Base-by-base conservation (phyloP, 2,797 vertebrate genomes). In the Phoxinus dragarum region DNA sequence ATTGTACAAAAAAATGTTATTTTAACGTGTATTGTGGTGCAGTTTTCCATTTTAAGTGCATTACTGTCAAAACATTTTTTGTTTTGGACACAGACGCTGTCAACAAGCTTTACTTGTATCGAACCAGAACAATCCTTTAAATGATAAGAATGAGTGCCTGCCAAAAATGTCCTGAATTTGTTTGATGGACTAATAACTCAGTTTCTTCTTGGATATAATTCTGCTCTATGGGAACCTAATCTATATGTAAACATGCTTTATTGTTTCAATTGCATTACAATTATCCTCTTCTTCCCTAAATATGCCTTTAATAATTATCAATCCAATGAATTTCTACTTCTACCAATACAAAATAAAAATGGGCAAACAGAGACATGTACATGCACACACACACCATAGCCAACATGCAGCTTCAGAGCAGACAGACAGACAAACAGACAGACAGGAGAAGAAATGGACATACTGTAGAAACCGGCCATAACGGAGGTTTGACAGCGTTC, bases 401-500 rank as follows among this genome's bases (percentile, higher is more conserved):
- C 82, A 88, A 68, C 90, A 89, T 91, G 90, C 91, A 87, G 67
- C 90, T 82, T 87, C 86, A 71, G 68, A 88, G 84, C 84, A 78
- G 93, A 95, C 88, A 96, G 90, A 93, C 52, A 95, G 81, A 69
- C 88, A 72, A 23, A 86, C 59, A 23, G 54, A 47, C 47, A 84
- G 27, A 89, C 85, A 85, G 81, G 90, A 91, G 96, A 96, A 97
- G 96, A 97, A 97, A 95, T 97, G 96, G 96, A 99, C 98, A 98
- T 99, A 99, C 98, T 97, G 98, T 98, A 99, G 96, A 99, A 99
- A 98, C 98, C 97, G 97, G 97, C 98, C 98, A 99, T 99, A 97
- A 98, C 98, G 98, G 97, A 99, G 98, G 97, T 98, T 97, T 99
- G 98, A 98, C 98, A 99, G 96, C 98, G 98, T 96, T 99, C 97